Percentiles rank a stretch among this genome's conserved stretches.
Conservation (phyloP, 1,140 invertebrate species). For the Lethrus apterus region DNA sequence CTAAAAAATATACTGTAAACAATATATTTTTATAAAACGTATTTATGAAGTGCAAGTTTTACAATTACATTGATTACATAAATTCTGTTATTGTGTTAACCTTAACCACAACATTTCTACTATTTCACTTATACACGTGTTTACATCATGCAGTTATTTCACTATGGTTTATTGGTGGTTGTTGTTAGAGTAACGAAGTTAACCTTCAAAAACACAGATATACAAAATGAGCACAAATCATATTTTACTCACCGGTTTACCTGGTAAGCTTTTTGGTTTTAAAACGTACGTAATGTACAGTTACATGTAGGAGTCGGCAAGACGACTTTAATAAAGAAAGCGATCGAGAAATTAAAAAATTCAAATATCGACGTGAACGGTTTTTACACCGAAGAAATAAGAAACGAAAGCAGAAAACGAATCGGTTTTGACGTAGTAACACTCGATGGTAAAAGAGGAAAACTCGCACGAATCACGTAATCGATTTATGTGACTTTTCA, state of each 20-base stretch:
- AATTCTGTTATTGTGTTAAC: too few species aligned
- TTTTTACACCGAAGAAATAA: slow-evolving; percentile 58
- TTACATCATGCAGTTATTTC: slow-evolving; percentile 7
- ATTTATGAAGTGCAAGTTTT: too few species aligned
- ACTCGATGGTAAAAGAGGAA: slow-evolving; percentile 40
- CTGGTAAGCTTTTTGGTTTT: slow-evolving; percentile 23
- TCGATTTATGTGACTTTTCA: background rate
- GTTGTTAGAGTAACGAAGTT: background rate
- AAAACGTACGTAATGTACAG: slow-evolving; percentile 7
- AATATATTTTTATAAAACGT: too few species aligned
- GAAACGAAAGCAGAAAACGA: slow-evolving; percentile 40
- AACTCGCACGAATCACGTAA: slow-evolving; percentile 48
- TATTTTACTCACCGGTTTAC: slow-evolving; percentile 31
- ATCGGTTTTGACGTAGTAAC: slow-evolving; percentile 57
- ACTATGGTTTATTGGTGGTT: slow-evolving; percentile 1
- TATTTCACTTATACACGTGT: slow-evolving; percentile 1
- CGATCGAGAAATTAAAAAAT: slow-evolving; percentile 38
- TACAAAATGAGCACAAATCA: slow-evolving; percentile 14
- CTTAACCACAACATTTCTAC: background rate
- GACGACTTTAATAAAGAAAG: slow-evolving; percentile 52
- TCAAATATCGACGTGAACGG: slow-evolving; percentile 42
- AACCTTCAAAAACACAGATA: too few species aligned
- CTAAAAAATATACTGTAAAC: slow-evolving; percentile 1
- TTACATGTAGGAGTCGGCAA: slow-evolving; percentile 51
- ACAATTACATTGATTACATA: slow-evolving; percentile 2